Evolutionary conservation across 2,113 vertebrate genomes (phyloP), one percentile per base, ranked within the genome.

Genomic region (Australoheros scitulus): DNA sequence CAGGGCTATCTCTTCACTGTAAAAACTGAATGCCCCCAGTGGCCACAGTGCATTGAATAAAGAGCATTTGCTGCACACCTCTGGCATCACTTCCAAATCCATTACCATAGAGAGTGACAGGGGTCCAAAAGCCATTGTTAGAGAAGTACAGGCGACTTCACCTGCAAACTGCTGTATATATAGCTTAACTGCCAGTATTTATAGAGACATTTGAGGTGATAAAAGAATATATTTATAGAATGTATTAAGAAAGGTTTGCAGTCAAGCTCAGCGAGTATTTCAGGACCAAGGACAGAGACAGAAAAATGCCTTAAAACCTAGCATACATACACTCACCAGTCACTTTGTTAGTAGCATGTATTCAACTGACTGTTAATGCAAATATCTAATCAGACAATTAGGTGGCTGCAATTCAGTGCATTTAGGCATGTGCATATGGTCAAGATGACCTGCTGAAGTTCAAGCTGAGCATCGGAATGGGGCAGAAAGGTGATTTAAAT

Each of bases 51-150:
- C 82, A 82, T 55, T 79, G 79, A 91, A 82, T 87, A 77, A 81
- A 85, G 77, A 87, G 64, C 24, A 6, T 85, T 77, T 78, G 60
- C 81, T 79, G 74, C 61, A 83, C 70, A 88, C 79, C 70, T 89
- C 76, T 81, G 79, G 79, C 83, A 61, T 57, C 22, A 56, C 41
- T 76, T 83, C 85, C 52, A 56, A 90, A 88, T 75, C 58, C 65
- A 63, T 63, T 55, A 50, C 56, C 60, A 72, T 17, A 2, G 22
- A 58, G 18, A 74, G 63, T 58, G 77, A 22, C n/a, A 77, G 29
- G 4, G 56, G 26, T 85, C 70, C 26, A 80, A 17, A 74, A 81
- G 38, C 47, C 77, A 82, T 11, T 74, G 65, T 11, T 38, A 34
- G 36, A 58, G 32, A 59, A 65, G 76, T 24, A 20, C 52, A 79